These are phyloP conservation scores for Zootoca vivipara DNA, from an alignment of 2,113 vertebrate species.

Conservation along the genomic window DNA sequence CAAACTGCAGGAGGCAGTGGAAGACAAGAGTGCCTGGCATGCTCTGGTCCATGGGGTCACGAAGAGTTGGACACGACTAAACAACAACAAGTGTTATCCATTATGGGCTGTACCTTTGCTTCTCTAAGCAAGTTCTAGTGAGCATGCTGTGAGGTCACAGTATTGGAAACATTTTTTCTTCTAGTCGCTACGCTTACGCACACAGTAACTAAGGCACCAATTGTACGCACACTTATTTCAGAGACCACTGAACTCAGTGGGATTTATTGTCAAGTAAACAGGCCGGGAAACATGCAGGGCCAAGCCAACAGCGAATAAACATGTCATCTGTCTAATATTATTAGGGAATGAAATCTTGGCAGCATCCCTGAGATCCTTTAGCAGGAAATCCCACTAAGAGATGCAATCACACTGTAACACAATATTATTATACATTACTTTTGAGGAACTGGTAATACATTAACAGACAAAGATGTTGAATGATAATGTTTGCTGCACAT, in stretches of 20 bases:
- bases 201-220: not conserved
- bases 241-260: not conserved
- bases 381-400: constrained; percentile 26
- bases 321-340: constrained; percentile 43
- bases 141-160: not conserved
- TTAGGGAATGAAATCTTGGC: constrained; percentile 31
- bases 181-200: not conserved
- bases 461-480: constrained; percentile 47
- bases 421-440: constrained; percentile 26
- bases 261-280: not conserved
- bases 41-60: too few relatives aligned
- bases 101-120: too few relatives aligned
- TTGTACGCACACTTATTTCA: not conserved
- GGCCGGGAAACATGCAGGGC: constrained; percentile 1
- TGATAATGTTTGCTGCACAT: constrained; percentile 42
- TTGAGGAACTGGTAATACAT: constrained; percentile 47
- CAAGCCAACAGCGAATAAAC: constrained; percentile 38
- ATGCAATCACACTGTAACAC: constrained; percentile 29
- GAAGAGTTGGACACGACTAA: too few relatives aligned
- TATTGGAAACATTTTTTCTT: not conserved
- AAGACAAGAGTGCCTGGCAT: too few relatives aligned
- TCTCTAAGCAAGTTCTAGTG: not conserved
- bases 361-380: constrained; percentile 41
- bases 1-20: too few relatives aligned
- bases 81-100: too few relatives aligned